Evolutionary conservation across 2,888 invertebrate genomes (phyloP).

Genomic region (Oscheius myriophilus): DNA sequence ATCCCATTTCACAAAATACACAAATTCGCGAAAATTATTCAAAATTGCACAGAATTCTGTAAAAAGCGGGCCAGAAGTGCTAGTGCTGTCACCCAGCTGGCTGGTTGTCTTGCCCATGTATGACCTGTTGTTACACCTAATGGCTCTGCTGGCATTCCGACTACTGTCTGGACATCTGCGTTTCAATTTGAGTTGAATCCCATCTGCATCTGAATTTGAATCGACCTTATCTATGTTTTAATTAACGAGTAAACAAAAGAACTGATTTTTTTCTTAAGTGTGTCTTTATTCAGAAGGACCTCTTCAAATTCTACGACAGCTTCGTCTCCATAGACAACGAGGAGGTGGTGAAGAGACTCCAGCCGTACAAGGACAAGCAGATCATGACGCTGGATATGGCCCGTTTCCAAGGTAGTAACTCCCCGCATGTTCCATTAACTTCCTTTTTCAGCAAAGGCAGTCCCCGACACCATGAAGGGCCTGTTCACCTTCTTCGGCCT

Average conservation of each 20-base stretch:
- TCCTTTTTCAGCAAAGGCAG: not conserved
- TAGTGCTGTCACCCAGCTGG: no score
- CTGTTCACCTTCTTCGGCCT: no score
- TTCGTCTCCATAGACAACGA: not conserved
- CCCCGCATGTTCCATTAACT: not conserved
- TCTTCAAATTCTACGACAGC: constrained; percentile 3
- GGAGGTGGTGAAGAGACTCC: not conserved
- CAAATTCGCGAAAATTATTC: no score
- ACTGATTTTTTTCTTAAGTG: not conserved
- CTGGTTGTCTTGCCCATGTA: no score
- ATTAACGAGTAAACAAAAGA: not conserved
- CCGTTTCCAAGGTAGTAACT: constrained; percentile 1
- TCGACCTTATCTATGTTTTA: not conserved
- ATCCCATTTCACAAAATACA: no score
- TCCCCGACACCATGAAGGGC: not conserved
- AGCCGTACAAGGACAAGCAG: constrained; percentile 3
- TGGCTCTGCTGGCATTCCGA: no score
- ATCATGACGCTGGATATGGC: constrained; percentile 3
- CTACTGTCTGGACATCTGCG: no score
- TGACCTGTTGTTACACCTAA: no score
- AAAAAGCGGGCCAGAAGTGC: no score
- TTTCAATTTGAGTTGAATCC: no score
- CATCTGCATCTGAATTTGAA: no score
- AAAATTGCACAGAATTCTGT: no score
- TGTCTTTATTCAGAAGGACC: not conserved